phyloP scores from a whole-genome alignment of 2,797 vertebrate species.

The Smutsia temminckii region DNA sequence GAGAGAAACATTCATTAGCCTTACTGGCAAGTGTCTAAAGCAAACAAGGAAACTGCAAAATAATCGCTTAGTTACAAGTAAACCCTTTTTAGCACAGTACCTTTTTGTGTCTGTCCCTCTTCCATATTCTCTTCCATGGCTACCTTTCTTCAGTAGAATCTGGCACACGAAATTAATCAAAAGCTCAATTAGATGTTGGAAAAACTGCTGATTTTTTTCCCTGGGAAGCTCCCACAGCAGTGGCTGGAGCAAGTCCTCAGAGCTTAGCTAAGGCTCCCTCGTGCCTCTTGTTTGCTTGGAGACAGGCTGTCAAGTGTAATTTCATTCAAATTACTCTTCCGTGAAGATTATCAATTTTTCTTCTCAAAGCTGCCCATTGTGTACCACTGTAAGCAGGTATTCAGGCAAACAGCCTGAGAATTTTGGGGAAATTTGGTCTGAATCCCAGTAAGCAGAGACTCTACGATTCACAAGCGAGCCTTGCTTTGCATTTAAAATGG shows the following conservation, averaged over 20 bases:
- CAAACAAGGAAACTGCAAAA: slow-evolving; percentile 77
- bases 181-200: slow-evolving; percentile 84
- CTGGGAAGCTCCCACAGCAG: slow-evolving; percentile 85
- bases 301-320: slow-evolving; percentile 94
- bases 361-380: slow-evolving; percentile 93
- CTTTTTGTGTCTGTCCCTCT: slow-evolving; percentile 98
- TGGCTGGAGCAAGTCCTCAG: slow-evolving; percentile 86
- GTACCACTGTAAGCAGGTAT: slow-evolving; percentile 90
- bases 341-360: slow-evolving; percentile 92
- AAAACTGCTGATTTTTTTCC: slow-evolving; percentile 80
- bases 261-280: slow-evolving; percentile 86
- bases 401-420: slow-evolving; percentile 85
- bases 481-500: slow-evolving; percentile 84
- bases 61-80: slow-evolving; percentile 70
- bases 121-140: slow-evolving; percentile 99
- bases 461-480: slow-evolving; percentile 74
- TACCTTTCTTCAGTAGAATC: slow-evolving; percentile 85
- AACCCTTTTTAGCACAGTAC: slow-evolving; percentile 87
- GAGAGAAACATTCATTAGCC: slow-evolving; percentile 67
- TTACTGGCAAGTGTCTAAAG: slow-evolving; percentile 75
- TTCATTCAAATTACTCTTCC: slow-evolving; percentile 93
- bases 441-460: slow-evolving; percentile 78
- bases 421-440: slow-evolving; percentile 83
- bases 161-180: slow-evolving; percentile 85
- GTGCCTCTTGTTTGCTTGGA: slow-evolving; percentile 87